Evolutionary conservation across 2,113 vertebrate genomes (phyloP).

Genomic region (Haemorhous mexicanus): DNA sequence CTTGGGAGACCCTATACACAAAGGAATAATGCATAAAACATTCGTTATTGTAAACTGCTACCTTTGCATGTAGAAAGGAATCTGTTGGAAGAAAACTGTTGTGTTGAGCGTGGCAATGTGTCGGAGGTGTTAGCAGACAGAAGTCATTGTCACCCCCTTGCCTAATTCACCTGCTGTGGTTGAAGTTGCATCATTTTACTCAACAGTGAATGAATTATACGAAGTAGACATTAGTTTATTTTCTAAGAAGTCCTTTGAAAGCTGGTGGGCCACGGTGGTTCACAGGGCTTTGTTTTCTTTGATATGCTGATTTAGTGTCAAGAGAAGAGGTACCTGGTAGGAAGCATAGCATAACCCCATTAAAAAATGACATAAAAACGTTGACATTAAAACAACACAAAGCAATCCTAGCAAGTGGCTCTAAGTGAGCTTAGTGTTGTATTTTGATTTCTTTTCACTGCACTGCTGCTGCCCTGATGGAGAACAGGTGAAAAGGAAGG

Average conservation of each 20-base stretch:
- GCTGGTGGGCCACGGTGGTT: not conserved
- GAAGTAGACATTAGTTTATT: not conserved
- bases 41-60: conserved; percentile 77
- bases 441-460: conserved; percentile 65
- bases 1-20: conserved; percentile 74
- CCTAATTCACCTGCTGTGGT: conserved; percentile 4
- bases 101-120: not conserved
- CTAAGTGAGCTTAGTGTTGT: conserved; percentile 16
- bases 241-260: not conserved
- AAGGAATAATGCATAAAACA: conserved; percentile 77
- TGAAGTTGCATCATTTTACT: not conserved
- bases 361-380: accelerated
- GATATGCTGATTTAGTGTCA: not conserved
- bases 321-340: not conserved
- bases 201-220: not conserved
- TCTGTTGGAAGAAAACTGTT: conserved; percentile 38
- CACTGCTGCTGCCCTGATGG: conserved; percentile 44
- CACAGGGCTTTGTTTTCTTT: not conserved
- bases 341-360: not conserved
- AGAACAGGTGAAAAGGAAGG: conserved; percentile 43
- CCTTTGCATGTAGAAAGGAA: conserved; percentile 69
- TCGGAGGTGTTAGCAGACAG: not conserved
- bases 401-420: conserved; percentile 26
- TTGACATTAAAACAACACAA: not conserved
- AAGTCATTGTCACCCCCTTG: conserved; percentile 14